A percentile compares a stretch with the other conserved stretches of the same genome.
Evolutionary conservation across 1,140 invertebrate species (phyloP).

Genomic region (Eufriesea mexicana): DNA sequence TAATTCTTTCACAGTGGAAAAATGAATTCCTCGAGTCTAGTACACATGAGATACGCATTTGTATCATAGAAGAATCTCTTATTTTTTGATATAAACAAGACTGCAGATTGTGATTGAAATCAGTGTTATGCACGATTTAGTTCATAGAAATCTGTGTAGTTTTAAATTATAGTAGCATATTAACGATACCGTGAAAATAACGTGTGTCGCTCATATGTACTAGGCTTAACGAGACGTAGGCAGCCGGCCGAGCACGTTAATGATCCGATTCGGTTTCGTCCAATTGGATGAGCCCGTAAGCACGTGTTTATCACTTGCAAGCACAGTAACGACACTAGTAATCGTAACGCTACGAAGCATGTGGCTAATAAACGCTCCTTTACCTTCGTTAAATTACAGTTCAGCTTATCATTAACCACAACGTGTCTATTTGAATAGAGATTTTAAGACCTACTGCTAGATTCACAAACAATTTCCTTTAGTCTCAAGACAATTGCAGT

Average conservation of each 20-base stretch:
- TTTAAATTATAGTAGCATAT: not conserved
- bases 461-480: no score
- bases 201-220: not conserved
- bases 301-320: slow-evolving; percentile 41
- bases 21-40: no score
- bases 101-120: no score
- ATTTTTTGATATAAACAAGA: no score
- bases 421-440: not conserved
- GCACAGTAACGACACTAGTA: slow-evolving; percentile 7
- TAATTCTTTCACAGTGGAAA: no score
- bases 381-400: no score
- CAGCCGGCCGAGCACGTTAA: not conserved
- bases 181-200: not conserved
- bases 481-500: no score
- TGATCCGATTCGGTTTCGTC: slow-evolving; percentile 24
- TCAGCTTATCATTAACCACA: no score
- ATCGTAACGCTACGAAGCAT: not conserved
- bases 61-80: no score
- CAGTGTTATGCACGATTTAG: no score
- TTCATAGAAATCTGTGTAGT: not conserved
- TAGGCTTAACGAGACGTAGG: not conserved
- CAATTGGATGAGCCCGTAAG: slow-evolving; percentile 29
- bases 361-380: not conserved
- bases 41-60: no score
- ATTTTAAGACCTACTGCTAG: not conserved